These are phyloP conservation scores for Epistrophe eligans DNA, from an alignment of 2,888 invertebrate genomes.

Conservation along the genomic window DNA sequence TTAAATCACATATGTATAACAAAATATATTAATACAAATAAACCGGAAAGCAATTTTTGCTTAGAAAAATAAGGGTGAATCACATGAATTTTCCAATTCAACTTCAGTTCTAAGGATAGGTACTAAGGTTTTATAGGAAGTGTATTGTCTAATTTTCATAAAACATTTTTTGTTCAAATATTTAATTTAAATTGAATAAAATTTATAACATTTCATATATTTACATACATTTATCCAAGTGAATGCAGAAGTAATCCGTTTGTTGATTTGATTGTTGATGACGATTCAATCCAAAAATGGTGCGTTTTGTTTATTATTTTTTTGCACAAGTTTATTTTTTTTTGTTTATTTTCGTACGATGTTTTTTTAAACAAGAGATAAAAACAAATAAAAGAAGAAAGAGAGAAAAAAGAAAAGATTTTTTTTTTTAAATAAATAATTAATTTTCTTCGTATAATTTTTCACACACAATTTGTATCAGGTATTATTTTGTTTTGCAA, in stretches of 20 bases:
- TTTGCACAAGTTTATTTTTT: conserved; percentile 44
- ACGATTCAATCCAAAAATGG: conserved; percentile 60
- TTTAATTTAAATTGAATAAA: background rate
- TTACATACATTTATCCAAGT: conserved; percentile 56
- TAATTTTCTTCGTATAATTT: background rate
- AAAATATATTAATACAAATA: no score
- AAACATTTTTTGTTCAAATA: no score
- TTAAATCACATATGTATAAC: no score
- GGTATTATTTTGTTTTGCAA: conserved; percentile 25
- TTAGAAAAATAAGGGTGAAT: no score
- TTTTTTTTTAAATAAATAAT: background rate
- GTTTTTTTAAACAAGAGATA: conserved; percentile 21
- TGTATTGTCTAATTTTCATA: no score
- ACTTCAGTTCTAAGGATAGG: no score
- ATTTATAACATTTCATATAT: background rate
- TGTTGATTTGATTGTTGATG: conserved; percentile 49
- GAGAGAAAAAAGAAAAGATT: conserved; percentile 32
- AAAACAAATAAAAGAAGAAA: conserved; percentile 8
- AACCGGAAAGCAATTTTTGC: no score
- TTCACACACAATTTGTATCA: conserved; percentile 42
- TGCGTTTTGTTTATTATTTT: conserved; percentile 30
- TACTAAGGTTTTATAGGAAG: no score
- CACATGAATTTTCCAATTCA: no score
- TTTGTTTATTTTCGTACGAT: conserved; percentile 17
- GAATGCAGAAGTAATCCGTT: conserved; percentile 53